Evolutionary conservation across 35 echinoderm and acorn worm species (phyloP).

Genomic region (Chiridota heheva): DNA sequence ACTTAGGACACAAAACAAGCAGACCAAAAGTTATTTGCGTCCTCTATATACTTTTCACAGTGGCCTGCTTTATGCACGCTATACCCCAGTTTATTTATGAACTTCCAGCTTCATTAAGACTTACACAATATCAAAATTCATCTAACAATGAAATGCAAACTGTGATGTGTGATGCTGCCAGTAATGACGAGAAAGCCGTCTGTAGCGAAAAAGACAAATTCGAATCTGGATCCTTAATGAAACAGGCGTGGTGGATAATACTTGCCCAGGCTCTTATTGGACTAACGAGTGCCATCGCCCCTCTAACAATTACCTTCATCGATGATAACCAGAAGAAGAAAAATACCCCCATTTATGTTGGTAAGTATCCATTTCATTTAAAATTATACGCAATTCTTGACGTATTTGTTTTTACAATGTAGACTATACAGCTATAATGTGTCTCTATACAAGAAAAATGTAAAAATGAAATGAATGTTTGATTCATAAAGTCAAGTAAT

Average conservation of each 20-base stretch:
- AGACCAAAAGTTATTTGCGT: slow-evolving; percentile 27
- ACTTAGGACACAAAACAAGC: slow-evolving; percentile 34
- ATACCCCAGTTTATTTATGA: slow-evolving; percentile 40
- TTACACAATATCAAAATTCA: not conserved
- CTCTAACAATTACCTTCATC: slow-evolving; percentile 22
- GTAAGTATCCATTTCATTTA: slow-evolving; percentile 37
- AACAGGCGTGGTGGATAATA: slow-evolving; percentile 45
- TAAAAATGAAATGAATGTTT: slow-evolving; percentile 13
- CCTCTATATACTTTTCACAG: not conserved
- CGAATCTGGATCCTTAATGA: slow-evolving; percentile 30
- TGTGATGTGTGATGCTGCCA: slow-evolving; percentile 25
- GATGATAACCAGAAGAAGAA: slow-evolving; percentile 42
- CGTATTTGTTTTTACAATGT: too few relatives aligned
- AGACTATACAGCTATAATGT: too few relatives aligned
- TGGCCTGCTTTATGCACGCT: not conserved
- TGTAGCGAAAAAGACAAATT: slow-evolving; percentile 16
- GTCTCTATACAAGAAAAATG: not conserved
- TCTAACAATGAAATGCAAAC: not conserved
- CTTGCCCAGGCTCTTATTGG: slow-evolving; percentile 14
- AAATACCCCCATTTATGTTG: slow-evolving; percentile 27
- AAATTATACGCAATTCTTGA: too few relatives aligned
- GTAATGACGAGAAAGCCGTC: slow-evolving; percentile 7
- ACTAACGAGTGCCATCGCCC: not conserved
- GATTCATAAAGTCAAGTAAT: too few relatives aligned
- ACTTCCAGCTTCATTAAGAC: not conserved